Percentiles rank a stretch among this genome's conserved stretches.
Evolutionary conservation across 2,113 vertebrate species (phyloP).

Genomic region (Apteryx mantelli): DNA sequence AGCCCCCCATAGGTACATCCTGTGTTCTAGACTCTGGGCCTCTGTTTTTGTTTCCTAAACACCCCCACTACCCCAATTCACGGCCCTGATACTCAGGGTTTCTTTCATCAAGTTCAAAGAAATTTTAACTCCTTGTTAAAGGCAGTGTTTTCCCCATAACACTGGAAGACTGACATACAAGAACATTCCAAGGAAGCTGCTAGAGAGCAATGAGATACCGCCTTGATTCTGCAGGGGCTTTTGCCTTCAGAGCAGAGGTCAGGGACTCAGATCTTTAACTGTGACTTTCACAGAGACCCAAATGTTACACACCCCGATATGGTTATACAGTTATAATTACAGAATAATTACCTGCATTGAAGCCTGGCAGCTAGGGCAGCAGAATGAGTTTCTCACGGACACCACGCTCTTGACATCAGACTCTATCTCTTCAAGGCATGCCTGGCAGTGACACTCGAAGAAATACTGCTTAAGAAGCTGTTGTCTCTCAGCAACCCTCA

Average conservation of each 20-base stretch:
- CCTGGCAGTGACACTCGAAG: conserved; percentile 86
- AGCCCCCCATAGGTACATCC: background rate
- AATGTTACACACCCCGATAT: rapidly evolving
- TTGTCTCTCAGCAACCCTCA: conserved; percentile 81
- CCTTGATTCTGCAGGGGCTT: background rate
- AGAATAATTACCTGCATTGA: conserved; percentile 72
- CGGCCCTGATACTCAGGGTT: background rate
- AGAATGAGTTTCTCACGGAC: conserved; percentile 66
- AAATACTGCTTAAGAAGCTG: conserved; percentile 89
- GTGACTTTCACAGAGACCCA: background rate
- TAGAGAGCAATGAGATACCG: background rate
- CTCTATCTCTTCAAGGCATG: conserved; percentile 75
- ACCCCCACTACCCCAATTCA: background rate
- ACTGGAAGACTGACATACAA: background rate
- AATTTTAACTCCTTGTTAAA: background rate
- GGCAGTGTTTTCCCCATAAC: background rate
- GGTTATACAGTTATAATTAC: background rate
- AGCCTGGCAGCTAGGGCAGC: conserved; percentile 77
- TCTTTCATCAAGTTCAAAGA: background rate
- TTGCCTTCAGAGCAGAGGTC: background rate
- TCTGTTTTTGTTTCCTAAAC: background rate
- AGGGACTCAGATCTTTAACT: background rate
- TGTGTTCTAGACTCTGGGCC: background rate
- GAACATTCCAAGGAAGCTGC: background rate
- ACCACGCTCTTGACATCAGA: background rate